A percentile compares a stretch with the other conserved stretches of the same genome.
These are phyloP conservation scores for Oryzaephilus surinamensis DNA, from an alignment of 1,140 invertebrate genomes.

Conservation along the genomic window DNA sequence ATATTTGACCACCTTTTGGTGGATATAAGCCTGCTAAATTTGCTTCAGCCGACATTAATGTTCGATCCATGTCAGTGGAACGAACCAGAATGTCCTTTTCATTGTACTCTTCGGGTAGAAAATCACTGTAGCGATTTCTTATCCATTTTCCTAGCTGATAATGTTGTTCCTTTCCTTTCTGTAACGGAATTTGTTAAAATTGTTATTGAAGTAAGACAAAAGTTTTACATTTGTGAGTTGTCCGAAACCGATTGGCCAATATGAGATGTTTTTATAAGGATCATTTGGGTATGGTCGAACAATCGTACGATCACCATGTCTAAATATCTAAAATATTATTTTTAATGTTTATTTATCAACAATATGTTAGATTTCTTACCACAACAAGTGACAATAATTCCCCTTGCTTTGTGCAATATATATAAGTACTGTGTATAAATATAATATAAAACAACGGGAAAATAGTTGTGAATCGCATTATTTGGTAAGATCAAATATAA, in stretches of 20 bases:
- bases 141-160: constrained; percentile 68
- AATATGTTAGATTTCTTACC: too few species aligned
- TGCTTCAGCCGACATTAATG: constrained; percentile 77
- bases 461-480: too few species aligned
- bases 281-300: constrained; percentile 63
- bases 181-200: constrained; percentile 19
- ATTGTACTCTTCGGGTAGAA: constrained; percentile 44
- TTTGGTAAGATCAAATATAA: too few species aligned
- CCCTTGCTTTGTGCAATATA: too few species aligned
- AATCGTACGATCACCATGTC: constrained; percentile 76
- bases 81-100: constrained; percentile 34
- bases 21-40: constrained; percentile 77
- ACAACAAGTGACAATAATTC: too few species aligned
- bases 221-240: constrained; percentile 60
- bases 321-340: constrained; percentile 24
- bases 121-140: constrained; percentile 53
- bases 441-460: too few species aligned
- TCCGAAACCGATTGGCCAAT: constrained; percentile 68
- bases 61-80: constrained; percentile 79
- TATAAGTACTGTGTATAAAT: too few species aligned
- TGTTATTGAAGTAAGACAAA: constrained; percentile 2
- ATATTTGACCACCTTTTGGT: constrained; percentile 46
- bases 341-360: too few species aligned
- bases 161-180: constrained; percentile 70
- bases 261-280: constrained; percentile 51